These are phyloP conservation scores for Maconellicoccus hirsutus DNA, from an alignment of 1,140 invertebrate species.

Conservation along the genomic window DNA sequence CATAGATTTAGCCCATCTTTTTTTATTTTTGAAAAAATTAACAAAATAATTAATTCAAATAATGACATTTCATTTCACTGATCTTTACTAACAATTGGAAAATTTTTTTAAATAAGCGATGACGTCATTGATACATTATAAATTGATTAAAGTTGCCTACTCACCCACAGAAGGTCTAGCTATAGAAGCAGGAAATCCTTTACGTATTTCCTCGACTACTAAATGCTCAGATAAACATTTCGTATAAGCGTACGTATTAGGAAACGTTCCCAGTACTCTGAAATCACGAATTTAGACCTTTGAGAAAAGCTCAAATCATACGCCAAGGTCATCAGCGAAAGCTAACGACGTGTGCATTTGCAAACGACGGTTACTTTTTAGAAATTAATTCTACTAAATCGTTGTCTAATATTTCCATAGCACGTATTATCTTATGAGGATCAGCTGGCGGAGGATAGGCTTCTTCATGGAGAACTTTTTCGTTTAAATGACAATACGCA, in stretches of 20 bases:
- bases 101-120: not conserved
- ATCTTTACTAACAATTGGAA: no score
- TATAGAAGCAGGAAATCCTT: slow-evolving; percentile 67
- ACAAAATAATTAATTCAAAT: no score
- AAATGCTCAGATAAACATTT: slow-evolving; percentile 76
- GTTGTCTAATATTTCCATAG: slow-evolving; percentile 76
- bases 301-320: not conserved
- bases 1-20: no score
- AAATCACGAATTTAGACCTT: slow-evolving; percentile 29
- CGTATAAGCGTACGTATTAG: slow-evolving; percentile 86
- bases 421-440: slow-evolving; percentile 78
- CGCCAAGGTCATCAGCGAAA: no score
- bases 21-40: no score
- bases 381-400: slow-evolving; percentile 60
- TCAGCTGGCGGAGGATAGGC: slow-evolving; percentile 75
- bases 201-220: slow-evolving; percentile 56
- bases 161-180: slow-evolving; percentile 79
- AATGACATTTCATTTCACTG: no score
- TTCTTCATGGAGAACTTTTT: slow-evolving; percentile 53
- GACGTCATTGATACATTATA: not conserved
- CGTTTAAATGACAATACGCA: slow-evolving; percentile 48
- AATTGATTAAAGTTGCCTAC: slow-evolving; percentile 24
- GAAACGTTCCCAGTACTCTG: slow-evolving; percentile 64
- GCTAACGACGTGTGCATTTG: no score
- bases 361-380: slow-evolving; percentile 49